These are phyloP conservation scores for Strigamia transsilvanica DNA, from an alignment of 2,888 invertebrate genomes.

Conservation along the genomic window DNA sequence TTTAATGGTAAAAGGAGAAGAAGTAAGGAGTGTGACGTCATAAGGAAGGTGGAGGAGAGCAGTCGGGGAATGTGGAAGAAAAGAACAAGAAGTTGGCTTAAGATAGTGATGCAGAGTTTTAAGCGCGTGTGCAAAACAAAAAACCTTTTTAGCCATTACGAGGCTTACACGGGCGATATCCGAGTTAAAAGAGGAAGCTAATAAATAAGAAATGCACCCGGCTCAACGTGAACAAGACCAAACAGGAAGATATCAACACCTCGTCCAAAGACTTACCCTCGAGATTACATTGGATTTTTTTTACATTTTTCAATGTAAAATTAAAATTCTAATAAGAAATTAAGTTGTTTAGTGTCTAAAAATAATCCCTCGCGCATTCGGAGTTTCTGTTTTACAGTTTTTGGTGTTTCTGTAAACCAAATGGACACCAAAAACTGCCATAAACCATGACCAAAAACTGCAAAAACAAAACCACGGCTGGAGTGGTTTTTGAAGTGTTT, in stretches of 20 bases:
- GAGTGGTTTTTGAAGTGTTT: too few species aligned
- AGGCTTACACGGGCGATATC: conserved; percentile 26
- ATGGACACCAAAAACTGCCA: too few species aligned
- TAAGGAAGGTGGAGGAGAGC: neutral
- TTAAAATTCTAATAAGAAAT: too few species aligned
- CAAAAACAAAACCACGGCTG: too few species aligned
- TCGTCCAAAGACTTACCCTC: neutral
- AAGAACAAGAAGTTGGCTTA: conserved; percentile 35
- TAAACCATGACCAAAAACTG: too few species aligned
- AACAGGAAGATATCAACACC: conserved; percentile 35
- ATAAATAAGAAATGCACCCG: conserved; percentile 10
- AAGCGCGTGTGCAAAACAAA: conserved; percentile 41
- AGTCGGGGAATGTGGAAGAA: neutral
- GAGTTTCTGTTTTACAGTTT: too few species aligned
- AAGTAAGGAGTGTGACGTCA: neutral
- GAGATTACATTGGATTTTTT: neutral
- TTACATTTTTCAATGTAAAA: neutral
- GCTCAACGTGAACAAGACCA: conserved; percentile 11
- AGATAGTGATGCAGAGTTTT: conserved; percentile 44
- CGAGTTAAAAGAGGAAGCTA: conserved; percentile 24
- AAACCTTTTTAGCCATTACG: conserved; percentile 48
- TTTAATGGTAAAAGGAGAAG: neutral
- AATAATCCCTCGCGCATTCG: too few species aligned
- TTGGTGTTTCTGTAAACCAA: too few species aligned
- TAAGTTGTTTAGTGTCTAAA: too few species aligned